phyloP scores from a whole-genome alignment of 2,888 invertebrate species.

The Stratiomys singularior region DNA sequence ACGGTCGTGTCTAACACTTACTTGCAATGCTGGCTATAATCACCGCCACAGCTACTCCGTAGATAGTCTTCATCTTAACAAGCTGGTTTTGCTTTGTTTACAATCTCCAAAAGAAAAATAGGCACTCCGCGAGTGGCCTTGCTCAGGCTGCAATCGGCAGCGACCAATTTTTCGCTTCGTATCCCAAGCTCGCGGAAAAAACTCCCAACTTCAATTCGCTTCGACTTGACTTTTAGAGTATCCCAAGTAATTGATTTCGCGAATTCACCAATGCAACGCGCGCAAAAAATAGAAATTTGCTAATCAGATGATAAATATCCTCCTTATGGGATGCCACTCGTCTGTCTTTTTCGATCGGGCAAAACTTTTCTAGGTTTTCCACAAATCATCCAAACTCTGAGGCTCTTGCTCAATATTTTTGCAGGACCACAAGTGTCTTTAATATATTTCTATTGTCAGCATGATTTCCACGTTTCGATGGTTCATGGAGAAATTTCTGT shows the following conservation, averaged over 20 bases:
- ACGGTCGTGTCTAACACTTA: slow-evolving; percentile 13
- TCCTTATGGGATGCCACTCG: not conserved
- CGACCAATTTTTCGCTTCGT: slow-evolving; percentile 1
- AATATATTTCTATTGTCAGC: not conserved
- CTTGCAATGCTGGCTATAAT: slow-evolving; percentile 33
- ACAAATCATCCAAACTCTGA: not conserved
- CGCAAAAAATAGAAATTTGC: slow-evolving; percentile 7
- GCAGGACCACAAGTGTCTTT: not conserved
- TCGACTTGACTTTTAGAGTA: not conserved
- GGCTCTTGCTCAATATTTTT: not conserved
- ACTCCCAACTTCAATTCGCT: not conserved
- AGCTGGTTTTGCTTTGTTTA: slow-evolving; percentile 11
- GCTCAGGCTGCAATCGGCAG: slow-evolving; percentile 16
- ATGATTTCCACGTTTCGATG: not conserved
- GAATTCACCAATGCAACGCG: not conserved
- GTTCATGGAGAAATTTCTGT: not conserved
- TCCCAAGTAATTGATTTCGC: slow-evolving; percentile 4
- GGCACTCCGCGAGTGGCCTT: slow-evolving; percentile 13
- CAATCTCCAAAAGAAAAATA: not conserved
- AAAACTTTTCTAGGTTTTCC: no score
- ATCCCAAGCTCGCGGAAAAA: not conserved
- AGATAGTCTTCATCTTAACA: slow-evolving; percentile 28
- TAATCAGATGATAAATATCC: slow-evolving; percentile 16
- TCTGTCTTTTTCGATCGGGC: not conserved
- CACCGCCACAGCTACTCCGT: not conserved